Evolutionary conservation across 2,113 vertebrate species (phyloP).

Genomic region (Felis chaus): DNA sequence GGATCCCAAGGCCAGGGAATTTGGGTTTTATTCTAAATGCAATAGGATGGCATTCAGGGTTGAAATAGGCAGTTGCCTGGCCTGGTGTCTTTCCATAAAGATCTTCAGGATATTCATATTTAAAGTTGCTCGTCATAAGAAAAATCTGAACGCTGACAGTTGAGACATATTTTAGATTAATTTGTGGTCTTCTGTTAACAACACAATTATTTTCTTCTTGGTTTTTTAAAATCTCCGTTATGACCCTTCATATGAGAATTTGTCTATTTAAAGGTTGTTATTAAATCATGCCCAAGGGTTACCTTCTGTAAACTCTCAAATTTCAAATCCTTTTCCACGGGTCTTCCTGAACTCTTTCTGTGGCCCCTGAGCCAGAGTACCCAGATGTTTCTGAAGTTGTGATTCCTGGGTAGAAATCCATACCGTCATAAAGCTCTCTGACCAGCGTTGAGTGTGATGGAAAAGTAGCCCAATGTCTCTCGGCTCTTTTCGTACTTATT

Average conservation of each 20-base stretch:
- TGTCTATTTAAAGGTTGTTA: not conserved
- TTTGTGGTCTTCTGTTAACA: not conserved
- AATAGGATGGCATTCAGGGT: not conserved
- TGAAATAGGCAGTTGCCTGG: not conserved
- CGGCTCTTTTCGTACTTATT: not conserved
- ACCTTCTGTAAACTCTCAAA: not conserved
- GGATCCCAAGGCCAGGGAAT: not conserved
- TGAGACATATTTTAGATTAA: not conserved
- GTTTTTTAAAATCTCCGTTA: not conserved
- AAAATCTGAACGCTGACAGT: not conserved
- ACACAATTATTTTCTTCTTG: conserved; percentile 19
- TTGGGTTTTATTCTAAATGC: not conserved
- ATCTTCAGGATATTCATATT: not conserved
- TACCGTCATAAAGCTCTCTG: not conserved
- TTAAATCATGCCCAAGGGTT: not conserved
- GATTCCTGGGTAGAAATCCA: not conserved
- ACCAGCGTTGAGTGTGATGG: not conserved
- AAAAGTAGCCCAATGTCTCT: not conserved
- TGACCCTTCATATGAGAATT: not conserved
- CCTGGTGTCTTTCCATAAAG: not conserved
- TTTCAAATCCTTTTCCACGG: not conserved
- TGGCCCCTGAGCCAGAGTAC: not conserved
- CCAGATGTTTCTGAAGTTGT: not conserved
- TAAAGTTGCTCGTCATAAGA: not conserved
- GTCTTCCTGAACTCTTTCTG: not conserved